Percentiles rank a stretch among this genome's conserved stretches.
Evolutionary conservation across 1,140 invertebrate genomes (phyloP).

Genomic region (Leptopilina boulardi): DNA sequence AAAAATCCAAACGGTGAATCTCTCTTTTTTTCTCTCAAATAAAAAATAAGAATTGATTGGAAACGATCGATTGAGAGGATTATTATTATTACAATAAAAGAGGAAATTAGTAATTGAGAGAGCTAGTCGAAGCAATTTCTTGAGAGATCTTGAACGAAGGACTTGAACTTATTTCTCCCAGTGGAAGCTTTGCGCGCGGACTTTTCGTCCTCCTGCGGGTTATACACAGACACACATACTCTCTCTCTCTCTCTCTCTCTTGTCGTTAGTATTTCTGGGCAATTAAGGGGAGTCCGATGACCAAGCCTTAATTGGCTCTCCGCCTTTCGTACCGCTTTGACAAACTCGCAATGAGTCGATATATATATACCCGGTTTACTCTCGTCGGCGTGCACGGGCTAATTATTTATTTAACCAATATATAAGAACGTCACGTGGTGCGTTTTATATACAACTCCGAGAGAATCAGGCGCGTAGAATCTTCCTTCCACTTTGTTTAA

Average conservation of each 20-base stretch:
- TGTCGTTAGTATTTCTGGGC: constrained; percentile 32
- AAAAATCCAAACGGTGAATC: too few species aligned
- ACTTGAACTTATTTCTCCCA: constrained; percentile 17
- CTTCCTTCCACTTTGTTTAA: background rate
- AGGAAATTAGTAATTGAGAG: constrained; percentile 22
- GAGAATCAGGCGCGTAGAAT: constrained; percentile 2
- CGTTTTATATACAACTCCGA: constrained; percentile 24
- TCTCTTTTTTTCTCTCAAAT: too few species aligned
- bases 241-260: background rate
- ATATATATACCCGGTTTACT: constrained; percentile 17
- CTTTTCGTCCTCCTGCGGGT: constrained; percentile 24
- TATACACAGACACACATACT: too few species aligned
- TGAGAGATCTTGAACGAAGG: constrained; percentile 26
- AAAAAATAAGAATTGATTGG: constrained; percentile 6
- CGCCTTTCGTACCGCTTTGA: constrained; percentile 28
- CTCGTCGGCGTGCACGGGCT: constrained; percentile 19
- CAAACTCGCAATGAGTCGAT: constrained; percentile 29
- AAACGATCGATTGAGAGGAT: background rate
- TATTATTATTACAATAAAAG: background rate
- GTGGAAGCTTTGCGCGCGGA: constrained; percentile 14
- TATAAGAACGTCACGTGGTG: constrained; percentile 21
- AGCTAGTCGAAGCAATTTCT: constrained; percentile 25
- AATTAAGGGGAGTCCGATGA: constrained; percentile 31
- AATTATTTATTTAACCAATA: constrained; percentile 31
- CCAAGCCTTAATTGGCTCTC: constrained; percentile 28